Evolutionary conservation across 2,113 vertebrate genomes (phyloP).

Genomic region (Lycaon pictus): DNA sequence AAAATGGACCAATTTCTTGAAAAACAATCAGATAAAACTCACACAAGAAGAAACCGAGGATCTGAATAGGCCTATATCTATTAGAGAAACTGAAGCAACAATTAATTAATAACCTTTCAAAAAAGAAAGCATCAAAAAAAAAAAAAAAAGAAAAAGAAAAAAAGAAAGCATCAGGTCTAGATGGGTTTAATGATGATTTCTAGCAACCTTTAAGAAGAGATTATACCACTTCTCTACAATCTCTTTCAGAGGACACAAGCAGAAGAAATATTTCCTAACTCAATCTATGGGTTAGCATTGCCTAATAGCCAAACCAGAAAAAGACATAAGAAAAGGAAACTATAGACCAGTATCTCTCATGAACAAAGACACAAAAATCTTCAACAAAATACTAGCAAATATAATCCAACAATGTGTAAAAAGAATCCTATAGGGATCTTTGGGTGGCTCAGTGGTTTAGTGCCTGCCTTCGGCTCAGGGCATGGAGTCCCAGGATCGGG

Average conservation of each 20-base stretch:
- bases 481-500: too few relatives aligned
- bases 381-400: not conserved
- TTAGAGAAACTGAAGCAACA: not conserved
- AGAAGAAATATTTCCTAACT: not conserved
- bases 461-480: too few relatives aligned
- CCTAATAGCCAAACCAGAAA: not conserved
- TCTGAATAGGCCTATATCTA: not conserved
- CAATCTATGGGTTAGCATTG: not conserved
- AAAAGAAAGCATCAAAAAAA: not conserved
- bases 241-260: not conserved
- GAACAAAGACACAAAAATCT: not conserved
- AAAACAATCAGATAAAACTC: not conserved
- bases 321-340: not conserved
- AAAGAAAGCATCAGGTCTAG: not conserved
- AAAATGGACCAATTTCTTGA: not conserved
- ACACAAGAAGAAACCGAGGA: not conserved
- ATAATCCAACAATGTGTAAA: not conserved
- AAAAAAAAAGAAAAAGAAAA: not conserved
- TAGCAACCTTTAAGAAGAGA: not conserved
- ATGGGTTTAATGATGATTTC: not conserved
- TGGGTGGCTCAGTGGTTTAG: too few relatives aligned
- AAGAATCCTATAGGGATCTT: not conserved
- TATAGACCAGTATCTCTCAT: not conserved
- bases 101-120: not conserved
- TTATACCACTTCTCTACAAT: not conserved